Percentiles rank a stretch among this genome's conserved stretches.
phyloP scores from a whole-genome alignment of 1,140 invertebrate species.

The Cepaea nemoralis region DNA sequence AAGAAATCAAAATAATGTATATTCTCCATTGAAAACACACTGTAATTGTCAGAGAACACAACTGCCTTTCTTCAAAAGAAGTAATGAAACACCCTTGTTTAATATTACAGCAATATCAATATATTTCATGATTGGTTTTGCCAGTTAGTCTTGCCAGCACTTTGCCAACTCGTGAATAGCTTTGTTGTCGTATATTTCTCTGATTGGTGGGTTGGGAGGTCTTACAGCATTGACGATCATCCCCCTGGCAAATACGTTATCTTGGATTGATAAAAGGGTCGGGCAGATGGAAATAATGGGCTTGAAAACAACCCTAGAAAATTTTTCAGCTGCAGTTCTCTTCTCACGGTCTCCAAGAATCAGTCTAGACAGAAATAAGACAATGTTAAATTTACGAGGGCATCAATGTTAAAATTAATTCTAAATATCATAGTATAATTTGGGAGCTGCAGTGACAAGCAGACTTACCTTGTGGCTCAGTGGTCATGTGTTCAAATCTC shows the following conservation, averaged over 20 bases:
- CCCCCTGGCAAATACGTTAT: conserved; percentile 57
- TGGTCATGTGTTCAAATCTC: no score
- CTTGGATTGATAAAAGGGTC: conserved; percentile 61
- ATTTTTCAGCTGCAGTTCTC: conserved; percentile 55
- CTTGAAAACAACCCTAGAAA: conserved; percentile 56
- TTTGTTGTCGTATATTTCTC: conserved; percentile 63
- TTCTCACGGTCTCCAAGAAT: conserved; percentile 62
- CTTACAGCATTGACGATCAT: conserved; percentile 60
- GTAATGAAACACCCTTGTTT: no score
- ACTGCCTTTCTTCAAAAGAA: no score
- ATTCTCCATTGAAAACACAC: no score
- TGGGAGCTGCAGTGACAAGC: no score
- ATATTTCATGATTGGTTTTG: no score
- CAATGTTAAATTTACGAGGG: background rate
- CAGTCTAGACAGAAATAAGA: conserved; percentile 47
- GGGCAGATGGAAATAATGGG: conserved; percentile 62
- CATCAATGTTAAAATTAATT: no score
- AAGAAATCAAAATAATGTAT: no score
- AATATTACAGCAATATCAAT: no score
- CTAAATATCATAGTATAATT: no score
- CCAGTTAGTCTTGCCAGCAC: background rate
- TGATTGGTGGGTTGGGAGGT: conserved; percentile 41
- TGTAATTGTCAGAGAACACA: no score
- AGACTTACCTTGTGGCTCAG: no score
- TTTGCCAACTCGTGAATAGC: conserved; percentile 60